Base-by-base conservation (phyloP, 2,888 invertebrate species). In the Hemaris fuciformis region DNA sequence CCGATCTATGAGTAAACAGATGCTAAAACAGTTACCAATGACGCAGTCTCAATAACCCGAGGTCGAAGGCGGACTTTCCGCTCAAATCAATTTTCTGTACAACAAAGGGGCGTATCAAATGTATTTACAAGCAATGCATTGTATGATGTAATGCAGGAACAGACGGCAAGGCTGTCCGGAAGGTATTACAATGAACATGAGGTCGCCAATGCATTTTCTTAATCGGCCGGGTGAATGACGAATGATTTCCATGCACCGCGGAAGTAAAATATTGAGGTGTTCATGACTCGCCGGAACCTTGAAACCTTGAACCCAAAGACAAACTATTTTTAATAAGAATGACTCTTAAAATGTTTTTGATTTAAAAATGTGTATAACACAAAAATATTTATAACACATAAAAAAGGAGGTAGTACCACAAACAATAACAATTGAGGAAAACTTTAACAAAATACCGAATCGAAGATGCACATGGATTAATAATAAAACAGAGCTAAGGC, bases 71-170 rank as follows among this genome's bases (percentile, higher is more conserved):
- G 34, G 18, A 60, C 46, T 61, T 60, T 60, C 59, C 59, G 56
- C 20, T 56, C 31, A 59, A 59, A 23, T 61, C 38, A 38, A 57
- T 61, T 23, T 38, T 46, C 22, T 23, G 22, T 43, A 58, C 45
- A 59, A 84, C 81, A 85, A 85, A 88, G 83, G 79, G 77, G 77
- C 80, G 73, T 78, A 70, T 66, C 76, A 69, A 80, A 81, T 74
- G 74, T 71, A 75, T 78, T 75, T 80, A 76, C 73, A 74, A 68
- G 73, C 71, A 83, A 78, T 84, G 86, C 86, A 87, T 79, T 87
- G 78, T 79, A 74, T 91, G 89, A 91, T 89, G 91, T 91, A 91
- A 91, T 90, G 76, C 78, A 85, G 88, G 91, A 91, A 86, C 81
- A 65, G 62, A 67, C 56, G 62, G 77, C 91, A 90, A 92, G 91